Evolutionary conservation across 2,888 invertebrate species (phyloP).

Genomic region (Chrysina gloriosa): DNA sequence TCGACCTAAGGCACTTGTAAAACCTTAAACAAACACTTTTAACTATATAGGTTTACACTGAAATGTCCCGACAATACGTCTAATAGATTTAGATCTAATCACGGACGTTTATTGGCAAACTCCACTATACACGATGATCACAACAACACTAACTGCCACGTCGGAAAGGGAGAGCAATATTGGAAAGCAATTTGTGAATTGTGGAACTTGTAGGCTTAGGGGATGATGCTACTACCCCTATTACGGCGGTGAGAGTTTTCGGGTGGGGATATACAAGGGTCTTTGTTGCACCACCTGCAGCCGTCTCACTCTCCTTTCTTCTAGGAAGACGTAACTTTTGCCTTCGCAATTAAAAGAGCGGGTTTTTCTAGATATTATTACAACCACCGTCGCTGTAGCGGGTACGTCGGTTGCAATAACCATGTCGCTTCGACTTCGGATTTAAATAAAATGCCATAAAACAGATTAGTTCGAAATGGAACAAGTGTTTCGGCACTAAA

Average conservation of each 20-base stretch:
- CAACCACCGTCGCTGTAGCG: background rate
- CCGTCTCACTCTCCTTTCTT: constrained; percentile 31
- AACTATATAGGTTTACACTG: constrained; percentile 34
- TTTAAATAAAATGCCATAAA: constrained; percentile 37
- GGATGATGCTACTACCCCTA: constrained; percentile 55
- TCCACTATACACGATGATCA: constrained; percentile 44
- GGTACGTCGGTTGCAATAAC: constrained; percentile 19
- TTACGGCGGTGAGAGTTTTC: constrained; percentile 53
- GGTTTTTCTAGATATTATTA: constrained; percentile 38
- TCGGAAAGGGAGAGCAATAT: constrained; percentile 57
- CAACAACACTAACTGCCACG: constrained; percentile 47
- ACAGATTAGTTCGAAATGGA: constrained; percentile 36
- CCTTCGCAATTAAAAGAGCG: constrained; percentile 39
- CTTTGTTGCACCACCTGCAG: constrained; percentile 32
- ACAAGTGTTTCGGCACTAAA: constrained; percentile 37
- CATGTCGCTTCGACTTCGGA: constrained; percentile 16
- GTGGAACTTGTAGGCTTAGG: constrained; percentile 60
- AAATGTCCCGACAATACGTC: constrained; percentile 23
- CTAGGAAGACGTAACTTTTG: constrained; percentile 39
- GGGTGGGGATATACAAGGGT: constrained; percentile 45
- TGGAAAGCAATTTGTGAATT: constrained; percentile 65
- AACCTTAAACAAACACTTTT: constrained; percentile 40
- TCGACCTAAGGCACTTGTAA: constrained; percentile 38
- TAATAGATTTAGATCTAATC: constrained; percentile 48
- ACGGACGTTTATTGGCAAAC: constrained; percentile 46